Evolutionary conservation across 2,113 vertebrate species (phyloP), one percentile per base, ranked within the genome.

Genomic region (Lepidothrix coronata): DNA sequence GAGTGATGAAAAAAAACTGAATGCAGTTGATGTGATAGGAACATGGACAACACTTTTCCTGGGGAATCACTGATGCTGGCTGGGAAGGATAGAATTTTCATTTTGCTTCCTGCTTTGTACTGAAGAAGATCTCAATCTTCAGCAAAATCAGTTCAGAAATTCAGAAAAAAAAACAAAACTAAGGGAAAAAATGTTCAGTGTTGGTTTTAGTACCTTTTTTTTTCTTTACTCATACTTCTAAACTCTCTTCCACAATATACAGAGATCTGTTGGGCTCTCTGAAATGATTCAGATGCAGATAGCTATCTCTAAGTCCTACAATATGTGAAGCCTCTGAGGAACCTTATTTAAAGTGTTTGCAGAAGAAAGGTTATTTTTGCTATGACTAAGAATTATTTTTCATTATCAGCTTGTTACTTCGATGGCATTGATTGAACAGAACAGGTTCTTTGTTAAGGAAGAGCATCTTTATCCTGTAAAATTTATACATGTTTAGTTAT

Each of bases 211-310:
- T 68, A 18, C 3, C 5, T 54, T 25, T 78, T 93, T 39, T 76
- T 90, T 86, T 61, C 19, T 95, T 87, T 91, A 52, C 8, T 68
- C 23, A 52, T 46, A 41, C 8, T 46, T 88, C 70, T 63, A 51
- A 88, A 70, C 43, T 83, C 52, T 79, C 23, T n/a, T 70, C 46
- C 27, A 23, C n/a, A 46, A 33, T 59, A 63, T 70, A 74, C 21
- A 93, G 52, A 74, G 33, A 33, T 70, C 52, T 62, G n/a, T 68
- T 79, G 91, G 73, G 17, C 27, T 88, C 28, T 94, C 67, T 91
- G 91, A 91, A 93, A 94, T 63, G 1, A 76, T 62, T 89, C 85
- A 77, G 67, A 73, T 80, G 43, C 33, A 96, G 81, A 93, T 77
- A 83, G 21, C 37, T 78, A 59, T 89, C 83, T 61, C 22, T 30